These are phyloP conservation scores for Ceratina australensis DNA, from an alignment of 1,140 invertebrate species.

Conservation along the genomic window DNA sequence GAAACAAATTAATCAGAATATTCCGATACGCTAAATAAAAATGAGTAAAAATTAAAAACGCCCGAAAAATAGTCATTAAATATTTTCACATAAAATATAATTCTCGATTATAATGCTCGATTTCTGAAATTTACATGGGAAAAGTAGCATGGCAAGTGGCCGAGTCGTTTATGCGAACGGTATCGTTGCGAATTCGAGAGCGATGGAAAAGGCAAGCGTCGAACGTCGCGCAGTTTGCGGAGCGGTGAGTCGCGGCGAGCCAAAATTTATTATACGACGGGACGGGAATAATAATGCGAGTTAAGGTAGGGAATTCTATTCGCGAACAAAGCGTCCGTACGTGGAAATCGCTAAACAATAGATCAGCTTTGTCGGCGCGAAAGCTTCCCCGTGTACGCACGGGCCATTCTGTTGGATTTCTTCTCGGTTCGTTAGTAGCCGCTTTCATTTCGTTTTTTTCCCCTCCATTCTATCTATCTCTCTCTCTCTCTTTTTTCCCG, in stretches of 20 bases:
- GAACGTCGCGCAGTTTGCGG: neutral
- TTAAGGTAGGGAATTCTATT: constrained; percentile 6
- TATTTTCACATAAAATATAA: too few relatives aligned
- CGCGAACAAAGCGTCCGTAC: constrained; percentile 28
- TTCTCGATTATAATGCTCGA: too few relatives aligned
- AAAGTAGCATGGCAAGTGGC: too few relatives aligned
- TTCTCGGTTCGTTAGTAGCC: neutral
- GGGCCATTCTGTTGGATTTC: constrained; percentile 10
- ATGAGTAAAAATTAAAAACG: too few relatives aligned
- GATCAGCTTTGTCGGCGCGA: constrained; percentile 24
- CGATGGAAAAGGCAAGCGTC: neutral
- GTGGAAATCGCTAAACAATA: constrained; percentile 24
- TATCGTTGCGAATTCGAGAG: neutral
- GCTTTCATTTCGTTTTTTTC: too few relatives aligned
- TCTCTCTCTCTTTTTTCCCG: too few relatives aligned
- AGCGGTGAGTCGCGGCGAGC: neutral
- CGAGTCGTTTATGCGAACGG: neutral
- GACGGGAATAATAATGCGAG: constrained; percentile 28
- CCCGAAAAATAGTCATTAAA: too few relatives aligned
- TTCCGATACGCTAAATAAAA: too few relatives aligned
- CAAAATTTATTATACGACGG: constrained; percentile 24
- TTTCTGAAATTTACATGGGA: too few relatives aligned
- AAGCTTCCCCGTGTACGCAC: constrained; percentile 1
- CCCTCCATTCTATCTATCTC: too few relatives aligned
- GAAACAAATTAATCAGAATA: too few relatives aligned